Base-by-base conservation (phyloP, 2,113 vertebrate genomes). In the Mus spicilegus region DNA sequence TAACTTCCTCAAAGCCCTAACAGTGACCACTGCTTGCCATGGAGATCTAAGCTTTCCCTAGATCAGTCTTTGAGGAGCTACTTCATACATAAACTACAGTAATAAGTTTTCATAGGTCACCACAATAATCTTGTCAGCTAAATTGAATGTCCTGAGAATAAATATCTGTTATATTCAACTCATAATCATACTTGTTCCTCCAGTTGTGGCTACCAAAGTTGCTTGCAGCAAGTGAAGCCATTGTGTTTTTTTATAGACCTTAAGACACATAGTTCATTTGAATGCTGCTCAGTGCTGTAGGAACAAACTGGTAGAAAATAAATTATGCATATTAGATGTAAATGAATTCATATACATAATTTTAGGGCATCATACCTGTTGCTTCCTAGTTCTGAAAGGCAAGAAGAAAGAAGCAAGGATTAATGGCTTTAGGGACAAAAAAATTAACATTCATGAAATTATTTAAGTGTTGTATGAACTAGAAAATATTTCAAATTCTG, bases 311-410 rank as follows among this genome's bases (percentile, higher is more conserved):
- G 42, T 20, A 75, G 56, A 69, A 88, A 76, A 49, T 58, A 42
- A 96, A 39, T 24, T 87, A 77, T 87, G 70, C 19, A 78, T 78
- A 89, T 90, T 82, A 86, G 42, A 63, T 33, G 13, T n/a, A 76
- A 91, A 76, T 70, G 22, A 28, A 88, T 63, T 46, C 11, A 70
- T 12, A 70, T 6, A 51, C 51, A 51, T 87, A 72, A 69, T 81
- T 85, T 87, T 88, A 95, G 91, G 93, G 51, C 73, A 30, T 94
- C 36, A 75, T 28, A 76, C 51, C 46, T 93, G 39, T 77, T 91
- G 61, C 72, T 72, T 77, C 54, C 77, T 86, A 69, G 56, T 92
- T 92, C 92, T 49, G 81, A 56, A 49, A 95, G 91, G 82, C 67
- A 87, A 72, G 20, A n/a, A 85, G 16, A 20, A 81, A 85, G 16